These are phyloP conservation scores for Nerophis ophidion DNA, from an alignment of 2,113 vertebrate genomes.

Conservation along the genomic window DNA sequence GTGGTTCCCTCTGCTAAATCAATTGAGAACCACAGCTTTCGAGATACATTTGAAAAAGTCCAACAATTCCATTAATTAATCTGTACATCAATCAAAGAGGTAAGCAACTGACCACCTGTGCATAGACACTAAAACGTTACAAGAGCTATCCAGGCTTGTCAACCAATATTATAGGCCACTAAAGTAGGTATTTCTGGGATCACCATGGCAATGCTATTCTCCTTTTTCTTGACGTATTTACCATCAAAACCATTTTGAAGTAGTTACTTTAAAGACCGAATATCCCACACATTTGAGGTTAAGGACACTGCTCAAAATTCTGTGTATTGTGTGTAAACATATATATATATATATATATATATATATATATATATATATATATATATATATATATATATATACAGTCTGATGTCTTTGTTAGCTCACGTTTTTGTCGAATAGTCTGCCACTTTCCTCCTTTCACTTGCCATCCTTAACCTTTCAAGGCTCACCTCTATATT, in stretches of 20 bases:
- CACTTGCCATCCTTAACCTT: constrained; percentile 60
- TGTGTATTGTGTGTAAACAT: not conserved
- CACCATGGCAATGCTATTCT: not conserved
- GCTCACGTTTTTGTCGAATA: too few species aligned
- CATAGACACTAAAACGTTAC: not conserved
- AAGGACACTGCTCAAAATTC: constrained; percentile 13
- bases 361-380: too few species aligned
- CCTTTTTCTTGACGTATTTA: not conserved
- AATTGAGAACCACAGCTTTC: too few species aligned
- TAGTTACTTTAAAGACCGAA: not conserved
- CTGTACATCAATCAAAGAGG: too few species aligned
- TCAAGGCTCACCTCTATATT: constrained; percentile 49
- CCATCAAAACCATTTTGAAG: not conserved
- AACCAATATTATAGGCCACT: not conserved
- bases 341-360: too few species aligned
- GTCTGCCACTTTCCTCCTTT: constrained; percentile 4
- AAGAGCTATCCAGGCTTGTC: not conserved
- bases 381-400: too few species aligned
- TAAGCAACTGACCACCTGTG: too few species aligned
- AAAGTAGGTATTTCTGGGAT: not conserved
- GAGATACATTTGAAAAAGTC: too few species aligned
- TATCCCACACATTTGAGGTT: constrained; percentile 10
- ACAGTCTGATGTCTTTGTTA: constrained; percentile 18
- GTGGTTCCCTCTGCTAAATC: too few species aligned
- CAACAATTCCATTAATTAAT: too few species aligned